Conservation (phyloP, 2,888 invertebrate species). For the Drosophila recens region DNA sequence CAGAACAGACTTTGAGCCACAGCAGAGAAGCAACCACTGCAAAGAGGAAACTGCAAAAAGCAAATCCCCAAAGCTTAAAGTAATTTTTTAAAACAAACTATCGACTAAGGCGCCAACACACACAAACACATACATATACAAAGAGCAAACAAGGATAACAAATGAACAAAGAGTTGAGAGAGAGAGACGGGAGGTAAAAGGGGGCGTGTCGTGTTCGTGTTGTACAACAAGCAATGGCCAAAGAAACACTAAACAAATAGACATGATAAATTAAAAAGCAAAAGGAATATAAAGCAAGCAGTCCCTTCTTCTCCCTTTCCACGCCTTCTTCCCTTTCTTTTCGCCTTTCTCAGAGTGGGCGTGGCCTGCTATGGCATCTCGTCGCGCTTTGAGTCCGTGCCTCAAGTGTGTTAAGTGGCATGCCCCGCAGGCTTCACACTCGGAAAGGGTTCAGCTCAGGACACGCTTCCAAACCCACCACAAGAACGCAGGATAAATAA, state of each 20-base stretch:
- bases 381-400: conserved; percentile 39
- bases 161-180: conserved; percentile 56
- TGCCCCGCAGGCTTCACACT: conserved; percentile 59
- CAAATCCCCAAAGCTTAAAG: conserved; percentile 62
- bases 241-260: conserved; percentile 75
- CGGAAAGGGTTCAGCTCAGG: conserved; percentile 4
- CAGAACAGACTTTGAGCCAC: conserved; percentile 26
- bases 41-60: conserved; percentile 42
- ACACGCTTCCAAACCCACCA: background rate
- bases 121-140: conserved; percentile 19
- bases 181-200: background rate
- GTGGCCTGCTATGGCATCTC: conserved; percentile 34
- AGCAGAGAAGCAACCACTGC: conserved; percentile 34
- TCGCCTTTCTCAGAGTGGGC: conserved; percentile 19
- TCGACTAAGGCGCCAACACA: conserved; percentile 59
- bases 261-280: conserved; percentile 79
- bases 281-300: conserved; percentile 69
- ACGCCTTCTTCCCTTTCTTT: background rate
- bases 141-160: conserved; percentile 71
- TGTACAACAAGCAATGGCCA: conserved; percentile 50
- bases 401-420: conserved; percentile 73
- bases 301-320: background rate
- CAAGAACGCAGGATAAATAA: conserved; percentile 72
- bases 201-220: conserved; percentile 18
- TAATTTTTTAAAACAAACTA: conserved; percentile 64